Evolutionary conservation across 2,888 invertebrate species (phyloP).

Genomic region (Parnassius glacialis): DNA sequence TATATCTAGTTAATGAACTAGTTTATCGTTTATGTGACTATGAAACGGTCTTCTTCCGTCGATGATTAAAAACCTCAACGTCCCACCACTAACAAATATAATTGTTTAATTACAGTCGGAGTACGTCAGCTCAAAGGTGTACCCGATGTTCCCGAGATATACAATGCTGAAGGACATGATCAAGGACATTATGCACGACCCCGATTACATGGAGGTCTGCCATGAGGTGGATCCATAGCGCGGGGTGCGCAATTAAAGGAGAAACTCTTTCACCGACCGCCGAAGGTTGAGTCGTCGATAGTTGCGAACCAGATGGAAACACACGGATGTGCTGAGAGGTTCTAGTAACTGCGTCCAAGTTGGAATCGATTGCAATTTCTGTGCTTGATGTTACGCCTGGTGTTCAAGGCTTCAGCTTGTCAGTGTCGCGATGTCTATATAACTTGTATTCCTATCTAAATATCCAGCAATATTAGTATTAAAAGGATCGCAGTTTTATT

Average conservation of each 20-base stretch:
- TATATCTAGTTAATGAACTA: too few relatives aligned
- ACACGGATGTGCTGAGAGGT: conserved; percentile 20
- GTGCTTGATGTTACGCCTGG: conserved; percentile 22
- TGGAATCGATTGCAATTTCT: conserved; percentile 2
- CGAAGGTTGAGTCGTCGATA: conserved; percentile 71
- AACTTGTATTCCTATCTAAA: not conserved
- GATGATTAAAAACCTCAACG: not conserved
- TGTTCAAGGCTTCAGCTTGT: conserved; percentile 2
- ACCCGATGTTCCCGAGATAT: conserved; percentile 96
- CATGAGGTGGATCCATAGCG: conserved; percentile 91
- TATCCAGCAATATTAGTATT: not conserved
- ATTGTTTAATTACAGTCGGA: conserved; percentile 84
- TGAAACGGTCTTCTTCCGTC: too few relatives aligned
- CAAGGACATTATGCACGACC: conserved; percentile 96
- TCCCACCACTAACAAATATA: not conserved
- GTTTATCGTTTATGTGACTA: too few relatives aligned
- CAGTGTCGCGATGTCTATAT: not conserved
- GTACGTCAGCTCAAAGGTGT: conserved; percentile 94
- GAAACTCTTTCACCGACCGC: conserved; percentile 73
- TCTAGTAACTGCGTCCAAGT: conserved; percentile 2
- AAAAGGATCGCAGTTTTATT: not conserved
- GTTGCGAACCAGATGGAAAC: conserved; percentile 33
- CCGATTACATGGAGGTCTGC: conserved; percentile 98
- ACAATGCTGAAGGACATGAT: conserved; percentile 98
- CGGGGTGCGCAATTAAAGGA: conserved; percentile 80